A percentile compares a stretch with the other conserved stretches of the same genome.
Conservation (phyloP, 2,797 vertebrate species). For the Tolypeutes matacus region DNA sequence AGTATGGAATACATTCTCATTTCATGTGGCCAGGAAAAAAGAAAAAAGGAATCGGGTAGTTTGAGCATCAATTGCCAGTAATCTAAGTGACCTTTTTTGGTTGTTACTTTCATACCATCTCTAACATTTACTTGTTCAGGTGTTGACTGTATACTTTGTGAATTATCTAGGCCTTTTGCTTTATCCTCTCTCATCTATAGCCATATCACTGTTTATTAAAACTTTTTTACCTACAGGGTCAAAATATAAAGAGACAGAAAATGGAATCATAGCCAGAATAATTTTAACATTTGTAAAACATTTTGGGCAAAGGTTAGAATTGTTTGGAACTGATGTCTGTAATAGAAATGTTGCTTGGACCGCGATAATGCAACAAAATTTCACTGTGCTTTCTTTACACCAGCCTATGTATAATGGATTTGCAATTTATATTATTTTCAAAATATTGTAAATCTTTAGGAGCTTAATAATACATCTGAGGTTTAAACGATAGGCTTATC, state of each 20-base stretch:
- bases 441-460: slow-evolving; percentile 46
- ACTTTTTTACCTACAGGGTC: background rate
- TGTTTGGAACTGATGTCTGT: background rate
- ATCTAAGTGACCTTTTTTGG: slow-evolving; percentile 45
- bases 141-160: background rate
- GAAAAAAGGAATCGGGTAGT: slow-evolving; percentile 19
- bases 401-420: background rate
- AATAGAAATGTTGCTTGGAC: slow-evolving; percentile 32
- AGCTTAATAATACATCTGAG: background rate
- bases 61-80: slow-evolving; percentile 36
- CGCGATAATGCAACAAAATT: background rate
- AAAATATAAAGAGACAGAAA: slow-evolving; percentile 26
- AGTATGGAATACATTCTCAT: background rate
- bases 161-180: slow-evolving; percentile 13
- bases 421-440: background rate
- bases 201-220: slow-evolving; percentile 45
- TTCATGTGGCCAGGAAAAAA: slow-evolving; percentile 38
- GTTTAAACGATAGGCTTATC: slow-evolving; percentile 54
- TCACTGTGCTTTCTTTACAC: background rate
- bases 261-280: slow-evolving; percentile 3
- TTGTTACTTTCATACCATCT: slow-evolving; percentile 21
- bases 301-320: background rate
- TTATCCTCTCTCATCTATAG: background rate
- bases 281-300: background rate
- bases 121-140: background rate